Evolutionary conservation across 2,888 invertebrate genomes (phyloP).

Genomic region (Calameuta pallipes): DNA sequence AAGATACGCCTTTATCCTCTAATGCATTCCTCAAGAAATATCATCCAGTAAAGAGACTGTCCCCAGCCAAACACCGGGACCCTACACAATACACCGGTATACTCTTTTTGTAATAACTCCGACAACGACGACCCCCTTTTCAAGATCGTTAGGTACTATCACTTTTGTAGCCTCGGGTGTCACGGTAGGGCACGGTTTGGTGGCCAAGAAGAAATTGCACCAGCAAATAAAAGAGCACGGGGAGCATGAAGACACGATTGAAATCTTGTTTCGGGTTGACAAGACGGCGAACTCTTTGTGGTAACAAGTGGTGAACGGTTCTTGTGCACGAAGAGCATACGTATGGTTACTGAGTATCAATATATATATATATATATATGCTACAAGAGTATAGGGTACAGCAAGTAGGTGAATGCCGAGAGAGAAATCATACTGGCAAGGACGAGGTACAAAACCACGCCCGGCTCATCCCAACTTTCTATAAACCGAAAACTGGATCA

Average conservation of each 20-base stretch:
- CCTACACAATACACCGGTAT: background rate
- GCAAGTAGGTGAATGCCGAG: constrained; percentile 54
- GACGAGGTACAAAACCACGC: constrained; percentile 63
- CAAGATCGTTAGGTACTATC: background rate
- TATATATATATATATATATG: constrained; percentile 12
- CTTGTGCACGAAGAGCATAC: background rate
- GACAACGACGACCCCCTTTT: background rate
- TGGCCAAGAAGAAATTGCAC: background rate
- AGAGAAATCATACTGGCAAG: constrained; percentile 64
- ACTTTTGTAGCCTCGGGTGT: background rate
- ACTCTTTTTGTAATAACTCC: background rate
- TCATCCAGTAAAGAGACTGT: background rate
- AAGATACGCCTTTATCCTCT: background rate
- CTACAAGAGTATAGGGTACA: constrained; percentile 13
- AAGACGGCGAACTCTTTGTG: constrained; percentile 26
- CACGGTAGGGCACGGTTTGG: background rate
- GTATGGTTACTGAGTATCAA: constrained; percentile 19
- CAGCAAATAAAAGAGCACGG: background rate
- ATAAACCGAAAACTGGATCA: constrained; percentile 66
- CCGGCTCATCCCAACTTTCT: constrained; percentile 63
- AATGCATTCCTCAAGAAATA: background rate
- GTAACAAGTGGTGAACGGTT: constrained; percentile 37
- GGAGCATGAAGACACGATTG: constrained; percentile 12
- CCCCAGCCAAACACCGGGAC: background rate
- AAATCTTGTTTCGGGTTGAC: constrained; percentile 24